Evolutionary conservation across 2,888 invertebrate genomes (phyloP).

Genomic region (Drosophila mayaguana): DNA sequence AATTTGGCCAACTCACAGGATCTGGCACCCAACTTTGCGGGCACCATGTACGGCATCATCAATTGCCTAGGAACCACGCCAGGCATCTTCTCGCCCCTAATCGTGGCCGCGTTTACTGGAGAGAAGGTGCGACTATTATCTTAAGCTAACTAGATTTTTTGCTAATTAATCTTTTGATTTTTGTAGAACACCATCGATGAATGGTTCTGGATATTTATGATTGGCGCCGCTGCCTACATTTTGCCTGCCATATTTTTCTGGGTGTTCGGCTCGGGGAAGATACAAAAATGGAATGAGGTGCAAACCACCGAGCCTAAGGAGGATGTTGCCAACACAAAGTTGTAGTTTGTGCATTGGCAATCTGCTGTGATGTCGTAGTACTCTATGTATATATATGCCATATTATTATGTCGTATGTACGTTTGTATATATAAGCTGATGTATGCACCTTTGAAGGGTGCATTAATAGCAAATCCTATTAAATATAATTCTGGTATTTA

Average conservation of each 20-base stretch:
- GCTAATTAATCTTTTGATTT: background rate
- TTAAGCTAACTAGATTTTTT: background rate
- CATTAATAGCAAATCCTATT: constrained; percentile 63
- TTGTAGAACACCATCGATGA: constrained; percentile 90
- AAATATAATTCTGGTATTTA: constrained; percentile 74
- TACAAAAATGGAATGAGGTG: constrained; percentile 89
- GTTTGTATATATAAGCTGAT: constrained; percentile 37
- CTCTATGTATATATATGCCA: constrained; percentile 54
- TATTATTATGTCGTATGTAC: constrained; percentile 46
- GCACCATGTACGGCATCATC: constrained; percentile 90
- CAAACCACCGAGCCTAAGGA: constrained; percentile 80
- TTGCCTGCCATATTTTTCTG: constrained; percentile 89
- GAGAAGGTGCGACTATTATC: constrained; percentile 59
- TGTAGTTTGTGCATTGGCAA: constrained; percentile 66
- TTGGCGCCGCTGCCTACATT: constrained; percentile 90
- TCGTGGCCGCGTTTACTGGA: constrained; percentile 87
- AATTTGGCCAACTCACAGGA: constrained; percentile 89
- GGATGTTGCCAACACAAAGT: constrained; percentile 80
- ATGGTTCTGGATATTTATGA: constrained; percentile 91
- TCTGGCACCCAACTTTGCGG: constrained; percentile 90
- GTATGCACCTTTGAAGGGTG: constrained; percentile 15
- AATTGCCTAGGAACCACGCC: constrained; percentile 90
- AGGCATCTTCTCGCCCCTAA: constrained; percentile 89
- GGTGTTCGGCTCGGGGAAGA: constrained; percentile 89
- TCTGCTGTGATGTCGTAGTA: constrained; percentile 70